Evolutionary conservation across 2,888 invertebrate genomes (phyloP).

Genomic region (Resseliella maxima): DNA sequence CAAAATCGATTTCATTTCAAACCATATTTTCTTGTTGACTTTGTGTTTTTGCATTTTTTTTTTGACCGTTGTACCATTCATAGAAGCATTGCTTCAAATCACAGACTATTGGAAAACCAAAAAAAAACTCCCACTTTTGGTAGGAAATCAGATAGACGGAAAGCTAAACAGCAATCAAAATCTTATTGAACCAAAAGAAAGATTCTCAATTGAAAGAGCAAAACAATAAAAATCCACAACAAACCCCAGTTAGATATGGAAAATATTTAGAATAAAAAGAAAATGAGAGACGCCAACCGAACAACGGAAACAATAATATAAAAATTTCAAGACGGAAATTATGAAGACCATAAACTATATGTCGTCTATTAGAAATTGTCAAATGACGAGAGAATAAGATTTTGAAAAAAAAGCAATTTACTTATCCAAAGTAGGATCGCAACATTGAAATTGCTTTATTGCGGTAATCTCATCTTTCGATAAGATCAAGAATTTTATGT

Average conservation of each 20-base stretch:
- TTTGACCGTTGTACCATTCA: background rate
- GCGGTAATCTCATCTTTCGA: conserved; percentile 47
- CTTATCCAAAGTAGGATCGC: conserved; percentile 39
- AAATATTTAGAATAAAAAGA: too few relatives aligned
- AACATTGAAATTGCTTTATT: conserved; percentile 38
- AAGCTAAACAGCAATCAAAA: conserved; percentile 9
- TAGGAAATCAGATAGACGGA: background rate
- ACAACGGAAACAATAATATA: background rate
- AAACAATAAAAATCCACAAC: too few relatives aligned
- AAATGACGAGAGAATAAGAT: background rate
- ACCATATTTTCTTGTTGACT: background rate
- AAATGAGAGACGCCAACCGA: too few relatives aligned
- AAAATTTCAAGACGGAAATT: background rate
- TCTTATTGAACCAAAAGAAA: background rate
- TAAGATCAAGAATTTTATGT: background rate
- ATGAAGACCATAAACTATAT: background rate
- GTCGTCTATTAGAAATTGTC: conserved; percentile 2
- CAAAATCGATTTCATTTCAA: background rate
- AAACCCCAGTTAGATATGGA: too few relatives aligned
- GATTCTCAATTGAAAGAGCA: background rate
- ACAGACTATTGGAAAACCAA: background rate
- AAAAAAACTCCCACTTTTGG: background rate
- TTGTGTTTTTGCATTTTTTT: background rate
- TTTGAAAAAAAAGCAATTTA: conserved; percentile 27
- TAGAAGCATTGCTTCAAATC: background rate